A percentile compares a stretch with the other conserved stretches of the same genome.
Evolutionary conservation across 2,888 invertebrate species (phyloP).

Genomic region (Archips crataeganus): DNA sequence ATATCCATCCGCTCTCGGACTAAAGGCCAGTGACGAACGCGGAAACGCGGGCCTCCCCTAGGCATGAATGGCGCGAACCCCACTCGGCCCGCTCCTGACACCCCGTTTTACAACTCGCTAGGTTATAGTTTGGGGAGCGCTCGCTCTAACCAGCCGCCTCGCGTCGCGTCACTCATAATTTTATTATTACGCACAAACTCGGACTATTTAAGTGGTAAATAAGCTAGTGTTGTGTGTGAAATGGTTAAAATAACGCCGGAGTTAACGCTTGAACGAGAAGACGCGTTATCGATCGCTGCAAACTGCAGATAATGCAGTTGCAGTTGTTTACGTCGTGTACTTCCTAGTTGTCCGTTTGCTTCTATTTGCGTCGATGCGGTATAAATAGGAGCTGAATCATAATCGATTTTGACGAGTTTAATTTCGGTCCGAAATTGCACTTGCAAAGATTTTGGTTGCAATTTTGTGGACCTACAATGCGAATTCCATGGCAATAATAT

Average conservation of each 20-base stretch:
- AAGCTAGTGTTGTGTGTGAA: conserved; percentile 33
- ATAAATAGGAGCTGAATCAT: conserved; percentile 18
- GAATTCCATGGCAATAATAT: conserved; percentile 41
- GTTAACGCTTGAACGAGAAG: conserved; percentile 59
- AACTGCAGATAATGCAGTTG: conserved; percentile 62
- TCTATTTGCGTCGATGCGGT: conserved; percentile 27
- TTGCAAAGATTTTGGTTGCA: neutral
- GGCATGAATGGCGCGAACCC: conserved; percentile 75
- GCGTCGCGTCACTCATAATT: conserved; percentile 42
- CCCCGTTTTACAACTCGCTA: conserved; percentile 76
- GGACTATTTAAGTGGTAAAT: conserved; percentile 22
- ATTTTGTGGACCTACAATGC: neutral
- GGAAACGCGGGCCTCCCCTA: conserved; percentile 68
- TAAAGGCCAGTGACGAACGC: conserved; percentile 61
- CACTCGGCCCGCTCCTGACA: conserved; percentile 61
- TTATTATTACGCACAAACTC: neutral
- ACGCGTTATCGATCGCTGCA: conserved; percentile 77
- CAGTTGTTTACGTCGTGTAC: conserved; percentile 67
- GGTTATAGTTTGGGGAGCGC: conserved; percentile 77
- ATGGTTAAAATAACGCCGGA: neutral
- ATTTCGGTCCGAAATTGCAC: neutral
- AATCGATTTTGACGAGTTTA: conserved; percentile 21
- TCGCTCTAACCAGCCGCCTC: conserved; percentile 69
- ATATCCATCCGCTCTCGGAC: no score
- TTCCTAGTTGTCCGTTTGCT: conserved; percentile 35